Percentiles rank a stretch among this genome's conserved stretches.
Evolutionary conservation across 2,797 vertebrate species (phyloP).

Genomic region (Notoglanidium macrostoma): DNA sequence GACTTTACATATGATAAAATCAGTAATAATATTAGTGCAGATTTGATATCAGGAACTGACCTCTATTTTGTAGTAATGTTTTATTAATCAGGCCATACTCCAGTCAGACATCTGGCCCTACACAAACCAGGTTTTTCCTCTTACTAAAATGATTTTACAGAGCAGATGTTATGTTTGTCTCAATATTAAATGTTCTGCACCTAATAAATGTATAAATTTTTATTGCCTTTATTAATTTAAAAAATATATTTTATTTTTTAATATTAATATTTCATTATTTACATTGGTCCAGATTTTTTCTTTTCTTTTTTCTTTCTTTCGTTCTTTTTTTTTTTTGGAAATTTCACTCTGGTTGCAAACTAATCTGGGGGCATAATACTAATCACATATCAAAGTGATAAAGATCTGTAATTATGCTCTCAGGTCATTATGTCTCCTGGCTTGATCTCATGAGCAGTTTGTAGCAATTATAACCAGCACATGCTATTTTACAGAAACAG

Average conservation of each 20-base stretch:
- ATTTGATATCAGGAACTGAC: not conserved
- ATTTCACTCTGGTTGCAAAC: not conserved
- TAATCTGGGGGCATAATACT: slow-evolving; percentile 5
- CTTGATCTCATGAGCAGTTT: slow-evolving; percentile 21
- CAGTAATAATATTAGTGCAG: not conserved
- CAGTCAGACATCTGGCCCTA: not conserved
- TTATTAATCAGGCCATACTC: not conserved
- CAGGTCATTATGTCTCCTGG: slow-evolving; percentile 29
- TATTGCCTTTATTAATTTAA: too few species aligned
- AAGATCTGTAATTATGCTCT: slow-evolving; percentile 43
- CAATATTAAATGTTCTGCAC: not conserved
- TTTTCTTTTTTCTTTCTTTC: not conserved
- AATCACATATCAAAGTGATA: slow-evolving; percentile 56
- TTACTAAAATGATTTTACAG: not conserved
- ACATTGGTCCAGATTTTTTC: too few species aligned
- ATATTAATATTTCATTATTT: not conserved
- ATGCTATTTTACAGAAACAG: slow-evolving; percentile 23
- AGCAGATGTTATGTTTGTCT: not conserved
- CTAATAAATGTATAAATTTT: not conserved
- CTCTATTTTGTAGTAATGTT: not conserved
- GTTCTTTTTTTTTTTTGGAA: not conserved
- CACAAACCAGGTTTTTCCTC: not conserved
- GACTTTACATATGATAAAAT: not conserved
- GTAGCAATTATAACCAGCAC: slow-evolving; percentile 26
- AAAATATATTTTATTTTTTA: not conserved